Evolutionary conservation across 2,797 vertebrate genomes (phyloP), one percentile per base, ranked within the genome.

Genomic region (Holocentrus rufus): DNA sequence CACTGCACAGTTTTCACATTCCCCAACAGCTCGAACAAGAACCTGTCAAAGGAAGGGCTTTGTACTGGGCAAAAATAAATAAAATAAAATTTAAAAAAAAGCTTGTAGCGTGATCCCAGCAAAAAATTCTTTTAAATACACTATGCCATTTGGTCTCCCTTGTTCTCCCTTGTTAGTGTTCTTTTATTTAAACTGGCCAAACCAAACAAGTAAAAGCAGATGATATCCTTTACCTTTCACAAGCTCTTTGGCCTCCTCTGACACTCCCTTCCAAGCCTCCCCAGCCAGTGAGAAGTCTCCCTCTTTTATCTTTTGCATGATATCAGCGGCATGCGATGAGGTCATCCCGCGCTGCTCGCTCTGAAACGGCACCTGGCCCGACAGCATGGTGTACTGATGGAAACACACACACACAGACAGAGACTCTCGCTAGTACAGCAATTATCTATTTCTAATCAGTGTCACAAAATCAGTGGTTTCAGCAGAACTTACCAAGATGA

Each of bases 261-360:
- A 97, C 10, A 98, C 96, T 0, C 95, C 94, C 80, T 93, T 95
- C 96, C 96, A 98, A 31, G 95, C 94, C 80, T 97, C 96, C 7
- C 96, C 95, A 0, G 96, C 95, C 78, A 98, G 91, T 46, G 95
- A 96, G 90, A 98, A 97, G 76, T 96, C 95, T 0, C 96, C 96
- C 81, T 97, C 95, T 59, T 97, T 97, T 78, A 98, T 98, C 84
- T 97, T 97, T 60, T 94, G 93, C 95, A 98, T 97, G 91, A 98
- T 97, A 79, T 97, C 96, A 0, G 95, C 95, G 0, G 96, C 95
- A 13, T 94, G 94, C 2, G 93, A 95, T 8, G 95, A 95, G 20
- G 95, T 95, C 85, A 95, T 93, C 72, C 95, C 94, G 65, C 92
- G 89, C 80, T 93, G 92, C 64, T 93, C 93, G 25, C 93, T 95